A percentile compares a stretch with the other conserved stretches of the same genome.
Evolutionary conservation across 2,888 invertebrate genomes (phyloP).

Genomic region (Latrodectus elegans): DNA sequence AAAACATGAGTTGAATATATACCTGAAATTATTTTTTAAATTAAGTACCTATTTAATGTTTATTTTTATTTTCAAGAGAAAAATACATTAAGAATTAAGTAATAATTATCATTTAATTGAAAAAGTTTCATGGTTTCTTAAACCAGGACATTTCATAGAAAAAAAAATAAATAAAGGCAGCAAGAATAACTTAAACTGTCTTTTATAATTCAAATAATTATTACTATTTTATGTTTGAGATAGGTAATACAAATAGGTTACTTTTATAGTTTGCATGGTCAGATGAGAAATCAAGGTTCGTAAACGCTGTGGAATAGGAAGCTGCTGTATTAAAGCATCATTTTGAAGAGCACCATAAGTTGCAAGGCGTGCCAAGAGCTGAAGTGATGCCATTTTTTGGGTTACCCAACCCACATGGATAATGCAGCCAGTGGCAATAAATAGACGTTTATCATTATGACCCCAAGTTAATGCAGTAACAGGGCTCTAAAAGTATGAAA

Average conservation of each 20-base stretch:
- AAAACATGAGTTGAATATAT: too few species aligned
- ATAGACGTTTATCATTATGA: conserved; percentile 95
- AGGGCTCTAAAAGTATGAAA: conserved; percentile 79
- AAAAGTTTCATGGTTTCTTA: too few species aligned
- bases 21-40: too few species aligned
- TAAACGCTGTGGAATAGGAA: conserved; percentile 91
- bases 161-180: too few species aligned
- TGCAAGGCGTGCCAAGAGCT: conserved; percentile 87
- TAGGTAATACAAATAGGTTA: conserved; percentile 75
- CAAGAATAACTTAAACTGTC: too few species aligned
- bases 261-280: conserved; percentile 94
- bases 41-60: too few species aligned
- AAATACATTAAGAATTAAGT: too few species aligned
- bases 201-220: too few species aligned
- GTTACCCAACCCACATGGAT: conserved; percentile 94
- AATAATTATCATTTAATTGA: too few species aligned
- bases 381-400: conserved; percentile 90
- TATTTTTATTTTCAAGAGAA: too few species aligned
- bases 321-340: conserved; percentile 83
- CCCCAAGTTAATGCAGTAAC: conserved; percentile 98
- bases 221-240: too few species aligned
- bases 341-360: conserved; percentile 76
- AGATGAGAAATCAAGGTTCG: conserved; percentile 88
- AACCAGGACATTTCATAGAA: too few species aligned
- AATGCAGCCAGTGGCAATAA: conserved; percentile 92